These are phyloP conservation scores for Canis aureus DNA, from an alignment of 2,113 vertebrate species.

Conservation along the genomic window DNA sequence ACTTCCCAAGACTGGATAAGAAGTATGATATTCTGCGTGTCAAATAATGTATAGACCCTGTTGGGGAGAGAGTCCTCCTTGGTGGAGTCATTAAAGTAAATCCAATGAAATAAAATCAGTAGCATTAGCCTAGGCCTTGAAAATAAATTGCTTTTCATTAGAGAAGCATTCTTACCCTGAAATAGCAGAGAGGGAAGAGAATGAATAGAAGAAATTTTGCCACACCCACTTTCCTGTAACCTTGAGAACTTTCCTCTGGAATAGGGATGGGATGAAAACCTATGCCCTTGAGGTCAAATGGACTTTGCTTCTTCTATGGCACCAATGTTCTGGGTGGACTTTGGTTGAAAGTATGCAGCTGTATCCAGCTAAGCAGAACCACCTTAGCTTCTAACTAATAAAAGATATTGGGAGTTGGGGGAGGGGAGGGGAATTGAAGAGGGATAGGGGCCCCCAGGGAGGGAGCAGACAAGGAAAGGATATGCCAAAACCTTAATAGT, in stretches of 20 bases:
- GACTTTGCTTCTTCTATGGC: background rate
- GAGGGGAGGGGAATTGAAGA: background rate
- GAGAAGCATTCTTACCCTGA: background rate
- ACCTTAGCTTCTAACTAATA: background rate
- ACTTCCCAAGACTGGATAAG: background rate
- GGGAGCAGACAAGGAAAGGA: background rate
- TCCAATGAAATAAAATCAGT: background rate
- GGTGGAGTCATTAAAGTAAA: background rate
- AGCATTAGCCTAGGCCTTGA: background rate
- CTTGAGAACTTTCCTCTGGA: background rate
- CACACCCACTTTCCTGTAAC: background rate
- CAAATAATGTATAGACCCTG: background rate
- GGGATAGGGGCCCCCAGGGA: background rate
- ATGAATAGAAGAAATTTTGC: background rate
- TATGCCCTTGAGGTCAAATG: background rate
- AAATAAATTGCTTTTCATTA: background rate
- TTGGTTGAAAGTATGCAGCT: background rate
- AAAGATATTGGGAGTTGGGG: background rate
- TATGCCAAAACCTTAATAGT: background rate
- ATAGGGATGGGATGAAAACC: background rate
- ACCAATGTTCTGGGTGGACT: background rate
- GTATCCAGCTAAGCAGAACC: background rate
- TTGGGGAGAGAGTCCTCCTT: background rate
- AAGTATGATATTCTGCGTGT: background rate
- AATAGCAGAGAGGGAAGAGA: background rate